These are phyloP conservation scores for Lepus townsendii DNA, from an alignment of 2,797 vertebrate species.

Conservation along the genomic window DNA sequence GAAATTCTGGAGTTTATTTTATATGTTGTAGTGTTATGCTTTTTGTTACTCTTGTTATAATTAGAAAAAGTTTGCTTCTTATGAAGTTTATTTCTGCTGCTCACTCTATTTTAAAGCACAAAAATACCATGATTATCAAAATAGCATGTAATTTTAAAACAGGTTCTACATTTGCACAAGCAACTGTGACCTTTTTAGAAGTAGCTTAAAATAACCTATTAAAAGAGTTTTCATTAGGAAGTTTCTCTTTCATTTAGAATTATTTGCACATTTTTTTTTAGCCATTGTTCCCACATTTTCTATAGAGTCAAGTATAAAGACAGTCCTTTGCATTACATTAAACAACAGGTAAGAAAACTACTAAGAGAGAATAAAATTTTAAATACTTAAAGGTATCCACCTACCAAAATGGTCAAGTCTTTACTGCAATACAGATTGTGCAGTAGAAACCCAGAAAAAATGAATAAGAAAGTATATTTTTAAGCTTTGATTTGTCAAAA, in stretches of 20 bases:
- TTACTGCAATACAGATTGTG: neutral
- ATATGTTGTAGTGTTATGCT: neutral
- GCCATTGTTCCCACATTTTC: slow-evolving; percentile 45
- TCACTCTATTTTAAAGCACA: neutral
- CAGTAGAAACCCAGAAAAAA: neutral
- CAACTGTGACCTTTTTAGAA: slow-evolving; percentile 15
- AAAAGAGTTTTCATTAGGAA: slow-evolving; percentile 45
- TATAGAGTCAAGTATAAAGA: neutral
- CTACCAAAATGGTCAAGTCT: neutral
- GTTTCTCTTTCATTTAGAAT: slow-evolving; percentile 56
- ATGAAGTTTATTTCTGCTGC: neutral
- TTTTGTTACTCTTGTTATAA: neutral
- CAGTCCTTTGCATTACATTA: neutral
- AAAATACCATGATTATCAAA: slow-evolving; percentile 50
- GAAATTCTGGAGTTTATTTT: neutral
- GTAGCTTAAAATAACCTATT: slow-evolving; percentile 42
- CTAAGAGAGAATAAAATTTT: neutral
- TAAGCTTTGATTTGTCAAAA: slow-evolving; percentile 28
- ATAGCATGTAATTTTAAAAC: slow-evolving; percentile 21
- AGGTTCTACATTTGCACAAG: neutral
- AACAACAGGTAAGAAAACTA: slow-evolving; percentile 33
- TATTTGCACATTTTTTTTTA: slow-evolving; percentile 10
- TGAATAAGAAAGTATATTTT: neutral
- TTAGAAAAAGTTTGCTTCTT: slow-evolving; percentile 7
- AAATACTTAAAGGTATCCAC: neutral